These are phyloP conservation scores for Drosophila nigrodunni DNA, from an alignment of 1,140 invertebrate genomes.

Conservation along the genomic window DNA sequence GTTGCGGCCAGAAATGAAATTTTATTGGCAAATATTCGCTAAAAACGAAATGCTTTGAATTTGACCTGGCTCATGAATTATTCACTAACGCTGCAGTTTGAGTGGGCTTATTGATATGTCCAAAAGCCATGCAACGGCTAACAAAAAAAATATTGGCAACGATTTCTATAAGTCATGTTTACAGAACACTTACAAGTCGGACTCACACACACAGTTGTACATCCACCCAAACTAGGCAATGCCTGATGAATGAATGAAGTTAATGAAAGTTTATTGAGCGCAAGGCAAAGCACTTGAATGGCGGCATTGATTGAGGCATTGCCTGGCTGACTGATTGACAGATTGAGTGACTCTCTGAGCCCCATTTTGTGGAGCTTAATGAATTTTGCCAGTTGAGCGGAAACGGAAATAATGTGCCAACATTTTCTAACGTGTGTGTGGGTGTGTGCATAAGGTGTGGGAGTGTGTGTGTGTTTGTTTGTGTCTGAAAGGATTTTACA, in stretches of 20 bases:
- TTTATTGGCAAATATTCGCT: slow-evolving; percentile 37
- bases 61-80: slow-evolving; percentile 51
- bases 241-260: slow-evolving; percentile 67
- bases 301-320: slow-evolving; percentile 49
- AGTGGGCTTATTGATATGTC: slow-evolving; percentile 54
- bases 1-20: slow-evolving; percentile 11
- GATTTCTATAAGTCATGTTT: slow-evolving; percentile 69
- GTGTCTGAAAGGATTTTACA: slow-evolving; percentile 33
- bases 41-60: slow-evolving; percentile 18
- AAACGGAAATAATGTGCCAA: slow-evolving; percentile 72
- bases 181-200: slow-evolving; percentile 75
- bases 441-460: not conserved
- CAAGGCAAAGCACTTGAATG: slow-evolving; percentile 47
- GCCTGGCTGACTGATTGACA: slow-evolving; percentile 39
- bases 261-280: slow-evolving; percentile 80
- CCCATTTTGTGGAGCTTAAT: slow-evolving; percentile 65
- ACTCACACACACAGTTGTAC: slow-evolving; percentile 1
- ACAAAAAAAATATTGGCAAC: slow-evolving; percentile 64
- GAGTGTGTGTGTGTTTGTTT: slow-evolving; percentile 10
- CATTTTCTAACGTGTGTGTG: slow-evolving; percentile 44
- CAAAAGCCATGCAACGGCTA: slow-evolving; percentile 33
- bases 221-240: slow-evolving; percentile 1
- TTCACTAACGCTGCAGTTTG: slow-evolving; percentile 47
- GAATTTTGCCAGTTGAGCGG: slow-evolving; percentile 79
- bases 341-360: slow-evolving; percentile 47